Conservation (phyloP, 2,113 vertebrate genomes). For the Chiloscyllium plagiosum region DNA sequence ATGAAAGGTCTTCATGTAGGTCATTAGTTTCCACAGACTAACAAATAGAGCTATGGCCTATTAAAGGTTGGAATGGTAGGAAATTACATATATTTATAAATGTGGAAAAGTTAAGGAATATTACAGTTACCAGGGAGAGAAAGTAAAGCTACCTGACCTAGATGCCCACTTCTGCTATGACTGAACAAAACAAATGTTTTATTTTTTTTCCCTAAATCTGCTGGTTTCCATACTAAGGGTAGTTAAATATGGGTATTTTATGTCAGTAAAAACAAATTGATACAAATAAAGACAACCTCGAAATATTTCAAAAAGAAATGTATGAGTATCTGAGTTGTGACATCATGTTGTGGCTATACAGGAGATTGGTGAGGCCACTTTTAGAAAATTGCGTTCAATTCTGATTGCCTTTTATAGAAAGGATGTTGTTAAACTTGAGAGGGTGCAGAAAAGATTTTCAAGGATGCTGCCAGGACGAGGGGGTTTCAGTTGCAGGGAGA, state of each 20-base stretch:
- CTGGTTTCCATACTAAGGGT: background rate
- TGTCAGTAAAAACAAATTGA: background rate
- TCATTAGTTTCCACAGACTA: background rate
- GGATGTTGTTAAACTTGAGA: no score
- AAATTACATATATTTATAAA: conserved; percentile 13
- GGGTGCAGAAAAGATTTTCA: no score
- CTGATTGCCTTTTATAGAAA: no score
- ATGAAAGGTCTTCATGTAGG: background rate
- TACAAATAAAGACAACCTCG: background rate
- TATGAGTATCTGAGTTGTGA: no score
- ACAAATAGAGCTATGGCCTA: background rate
- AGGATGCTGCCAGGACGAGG: no score
- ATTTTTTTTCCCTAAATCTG: background rate
- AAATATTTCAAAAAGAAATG: background rate
- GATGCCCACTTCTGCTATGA: background rate
- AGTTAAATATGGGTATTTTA: background rate
- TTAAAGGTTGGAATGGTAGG: background rate
- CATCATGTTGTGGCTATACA: no score
- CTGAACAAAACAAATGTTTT: background rate
- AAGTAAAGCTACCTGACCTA: background rate
- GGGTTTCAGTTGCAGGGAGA: no score
- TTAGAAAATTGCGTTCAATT: no score
- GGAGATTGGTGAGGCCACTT: no score
- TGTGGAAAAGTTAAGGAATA: background rate
- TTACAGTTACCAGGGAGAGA: background rate